Percentiles rank a stretch among this genome's conserved stretches.
These are phyloP conservation scores for Varecia variegata DNA, from an alignment of 2,797 vertebrate genomes.

Conservation along the genomic window DNA sequence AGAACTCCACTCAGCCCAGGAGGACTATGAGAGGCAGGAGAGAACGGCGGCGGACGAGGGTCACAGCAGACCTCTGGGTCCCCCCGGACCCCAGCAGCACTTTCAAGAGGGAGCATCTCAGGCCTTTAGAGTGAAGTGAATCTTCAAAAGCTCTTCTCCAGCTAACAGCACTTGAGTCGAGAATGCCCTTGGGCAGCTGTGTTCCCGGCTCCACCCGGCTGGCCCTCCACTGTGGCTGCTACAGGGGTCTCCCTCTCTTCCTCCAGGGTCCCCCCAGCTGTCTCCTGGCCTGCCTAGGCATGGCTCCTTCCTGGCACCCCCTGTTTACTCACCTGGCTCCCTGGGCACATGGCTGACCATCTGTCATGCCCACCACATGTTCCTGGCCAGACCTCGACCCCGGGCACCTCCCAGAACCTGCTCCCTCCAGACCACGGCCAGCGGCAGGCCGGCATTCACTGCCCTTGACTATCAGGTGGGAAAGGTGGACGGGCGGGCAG, in stretches of 20 bases:
- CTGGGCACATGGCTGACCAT: not conserved
- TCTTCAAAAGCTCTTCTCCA: conserved; percentile 6
- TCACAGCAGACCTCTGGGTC: not conserved
- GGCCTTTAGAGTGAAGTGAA: not conserved
- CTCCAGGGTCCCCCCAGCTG: no score
- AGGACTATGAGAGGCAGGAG: not conserved
- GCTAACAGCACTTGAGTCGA: not conserved
- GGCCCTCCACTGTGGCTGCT: no score
- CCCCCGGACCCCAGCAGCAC: not conserved
- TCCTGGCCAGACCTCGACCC: not conserved
- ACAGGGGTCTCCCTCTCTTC: not conserved
- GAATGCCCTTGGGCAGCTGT: not conserved
- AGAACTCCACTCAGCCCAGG: not conserved
- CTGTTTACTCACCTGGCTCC: not conserved
- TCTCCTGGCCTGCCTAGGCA: not conserved
- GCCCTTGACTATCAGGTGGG: not conserved
- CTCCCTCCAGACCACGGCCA: not conserved
- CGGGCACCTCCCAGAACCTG: not conserved
- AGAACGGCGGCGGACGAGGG: not conserved
- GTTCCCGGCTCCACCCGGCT: not conserved
- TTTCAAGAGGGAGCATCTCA: not conserved
- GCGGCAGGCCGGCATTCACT: not conserved
- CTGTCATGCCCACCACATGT: not conserved
- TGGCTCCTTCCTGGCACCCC: not conserved
- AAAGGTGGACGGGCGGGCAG: not conserved